These are phyloP conservation scores for Probosciger aterrimus DNA, from an alignment of 2,113 vertebrate species.

Conservation along the genomic window DNA sequence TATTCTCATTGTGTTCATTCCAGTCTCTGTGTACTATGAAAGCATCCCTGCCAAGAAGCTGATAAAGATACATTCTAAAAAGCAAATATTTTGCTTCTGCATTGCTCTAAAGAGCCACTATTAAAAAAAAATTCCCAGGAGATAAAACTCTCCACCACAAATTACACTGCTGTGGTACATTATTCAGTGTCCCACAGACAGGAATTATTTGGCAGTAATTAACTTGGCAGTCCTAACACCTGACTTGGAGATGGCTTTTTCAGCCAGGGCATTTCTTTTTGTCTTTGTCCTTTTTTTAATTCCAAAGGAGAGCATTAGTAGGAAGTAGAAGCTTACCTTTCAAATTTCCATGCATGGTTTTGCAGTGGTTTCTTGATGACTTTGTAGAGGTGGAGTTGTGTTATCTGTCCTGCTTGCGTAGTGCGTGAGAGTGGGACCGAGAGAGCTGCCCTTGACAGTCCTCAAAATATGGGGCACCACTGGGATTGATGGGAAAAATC, in stretches of 20 bases:
- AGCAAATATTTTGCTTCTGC: not conserved
- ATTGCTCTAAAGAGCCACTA: not conserved
- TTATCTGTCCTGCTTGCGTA: not conserved
- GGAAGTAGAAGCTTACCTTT: not conserved
- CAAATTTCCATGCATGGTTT: fast-evolving
- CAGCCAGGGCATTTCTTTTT: not conserved
- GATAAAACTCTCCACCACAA: not conserved
- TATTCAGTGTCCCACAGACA: not conserved
- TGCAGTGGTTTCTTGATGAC: not conserved
- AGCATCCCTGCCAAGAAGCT: not conserved
- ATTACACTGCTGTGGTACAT: not conserved
- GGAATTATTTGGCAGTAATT: conserved; percentile 4
- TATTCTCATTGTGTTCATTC: not conserved
- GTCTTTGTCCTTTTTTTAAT: not conserved
- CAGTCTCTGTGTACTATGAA: not conserved
- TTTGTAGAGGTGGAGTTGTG: not conserved
- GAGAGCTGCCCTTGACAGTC: not conserved
- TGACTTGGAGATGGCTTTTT: not conserved
- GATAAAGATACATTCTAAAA: not conserved
- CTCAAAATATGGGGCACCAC: not conserved
- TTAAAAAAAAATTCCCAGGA: not conserved
- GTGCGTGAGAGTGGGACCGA: fast-evolving
- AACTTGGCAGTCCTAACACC: not conserved
- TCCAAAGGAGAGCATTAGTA: not conserved
- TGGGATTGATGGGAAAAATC: not conserved